phyloP scores from a whole-genome alignment of 92 coral and sea anemone genomes.

The Chrysogorgia sp. region DNA sequence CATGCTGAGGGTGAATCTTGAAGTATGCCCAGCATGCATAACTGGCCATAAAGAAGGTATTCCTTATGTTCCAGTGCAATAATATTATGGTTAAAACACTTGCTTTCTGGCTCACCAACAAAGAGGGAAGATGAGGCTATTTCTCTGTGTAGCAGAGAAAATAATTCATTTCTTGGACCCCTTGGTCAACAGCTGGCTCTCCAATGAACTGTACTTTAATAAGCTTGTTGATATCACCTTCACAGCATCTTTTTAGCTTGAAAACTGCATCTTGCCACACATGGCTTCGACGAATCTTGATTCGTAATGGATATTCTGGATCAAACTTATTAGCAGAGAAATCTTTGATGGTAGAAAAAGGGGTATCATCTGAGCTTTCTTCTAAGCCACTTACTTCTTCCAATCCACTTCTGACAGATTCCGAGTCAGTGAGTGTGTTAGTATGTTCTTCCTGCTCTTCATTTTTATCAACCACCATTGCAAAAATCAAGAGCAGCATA shows the following conservation, averaged over 20 bases:
- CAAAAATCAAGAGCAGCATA: slow-evolving; percentile 58
- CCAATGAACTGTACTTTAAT: slow-evolving; percentile 62
- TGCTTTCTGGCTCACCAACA: slow-evolving; percentile 48
- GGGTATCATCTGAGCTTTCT: slow-evolving; percentile 20
- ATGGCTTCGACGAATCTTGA: slow-evolving; percentile 54
- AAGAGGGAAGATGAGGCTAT: slow-evolving; percentile 49
- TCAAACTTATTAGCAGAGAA: slow-evolving; percentile 45
- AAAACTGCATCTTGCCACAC: slow-evolving; percentile 58
- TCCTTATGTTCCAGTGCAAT: slow-evolving; percentile 51
- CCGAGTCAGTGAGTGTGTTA: slow-evolving; percentile 4
- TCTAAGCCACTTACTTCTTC: slow-evolving; percentile 10
- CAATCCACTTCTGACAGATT: slow-evolving; percentile 1
- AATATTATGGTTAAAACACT: slow-evolving; percentile 52
- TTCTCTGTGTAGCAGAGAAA: slow-evolving; percentile 50
- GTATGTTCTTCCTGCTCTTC: slow-evolving; percentile 42
- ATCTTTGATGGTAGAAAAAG: slow-evolving; percentile 20
- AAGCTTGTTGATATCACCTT: slow-evolving; percentile 39
- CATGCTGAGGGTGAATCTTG: slow-evolving; percentile 58
- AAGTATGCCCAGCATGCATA: slow-evolving; percentile 51
- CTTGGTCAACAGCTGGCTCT: slow-evolving; percentile 62
- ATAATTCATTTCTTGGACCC: slow-evolving; percentile 69
- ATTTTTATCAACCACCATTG: slow-evolving; percentile 37
- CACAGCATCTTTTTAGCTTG: slow-evolving; percentile 48
- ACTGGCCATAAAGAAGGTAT: slow-evolving; percentile 56
- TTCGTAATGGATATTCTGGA: slow-evolving; percentile 46